Base-by-base conservation (phyloP, 2,888 invertebrate genomes). In the Patella ulyssiponensis region DNA sequence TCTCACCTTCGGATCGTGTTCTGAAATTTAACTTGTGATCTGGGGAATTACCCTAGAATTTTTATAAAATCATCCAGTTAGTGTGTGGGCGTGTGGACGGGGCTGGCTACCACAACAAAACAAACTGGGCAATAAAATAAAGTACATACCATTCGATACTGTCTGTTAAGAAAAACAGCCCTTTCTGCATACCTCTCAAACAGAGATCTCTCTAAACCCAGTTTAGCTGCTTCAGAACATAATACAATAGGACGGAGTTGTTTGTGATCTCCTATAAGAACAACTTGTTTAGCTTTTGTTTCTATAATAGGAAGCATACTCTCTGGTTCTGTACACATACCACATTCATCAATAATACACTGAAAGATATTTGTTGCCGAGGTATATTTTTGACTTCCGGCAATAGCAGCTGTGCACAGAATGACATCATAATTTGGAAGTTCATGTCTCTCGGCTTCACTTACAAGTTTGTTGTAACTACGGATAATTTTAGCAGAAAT, bases 201-300 rank as follows among this genome's bases (percentile, higher is more conserved):
- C 54, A 89, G 77, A 0, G 88, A 88, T 69, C 69, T 80, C 20
- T 84, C 82, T 27, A 89, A 79, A 14, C 89, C 89, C 12, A 86
- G 81, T 23, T 85, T 74, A 9, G 80, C 83, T 3, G 88, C 88
- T 12, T 75, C 53, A 53, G 77, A 80, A 56, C 82, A 85, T 73
- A 80, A 84, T 52, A 90, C 84, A 58, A 90, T 88, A n/a, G 90
- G 90, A 20, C 86, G 80, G 7, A 90, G 86, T 80, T 90, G 90
- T 75, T 87, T 86, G 78, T 89, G 90, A 77, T 90, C 90, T 1
- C 90, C 90, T 72, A 90, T 88, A 23, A 90, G 85, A 23, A 90
- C 86, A 11, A 87, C 85, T 71, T 88, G 86, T 56, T 82, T 73
- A 20, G 87, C 84, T 70, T 82, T 80, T 64, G 82, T 82, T 51